Percentiles rank a stretch among this genome's conserved stretches.
These are phyloP conservation scores for Rousettus leschenaultii DNA, from an alignment of 2,113 vertebrate species.

Conservation along the genomic window DNA sequence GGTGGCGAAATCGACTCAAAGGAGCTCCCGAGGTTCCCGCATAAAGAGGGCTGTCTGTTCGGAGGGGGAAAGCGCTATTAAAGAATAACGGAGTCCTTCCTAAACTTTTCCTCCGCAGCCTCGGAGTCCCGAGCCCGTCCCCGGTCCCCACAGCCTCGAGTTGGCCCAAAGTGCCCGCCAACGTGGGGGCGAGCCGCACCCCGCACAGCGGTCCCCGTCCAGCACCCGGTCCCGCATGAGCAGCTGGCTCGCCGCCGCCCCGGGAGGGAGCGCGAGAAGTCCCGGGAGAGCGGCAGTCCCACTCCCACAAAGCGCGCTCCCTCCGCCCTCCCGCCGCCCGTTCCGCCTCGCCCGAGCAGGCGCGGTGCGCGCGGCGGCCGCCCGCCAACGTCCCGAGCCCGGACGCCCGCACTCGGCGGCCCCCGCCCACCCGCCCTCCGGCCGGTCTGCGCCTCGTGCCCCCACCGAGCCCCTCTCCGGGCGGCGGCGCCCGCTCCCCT, in stretches of 20 bases:
- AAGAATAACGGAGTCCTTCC: neutral
- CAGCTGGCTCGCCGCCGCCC: neutral
- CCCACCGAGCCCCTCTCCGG: neutral
- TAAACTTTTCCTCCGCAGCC: constrained; percentile 30
- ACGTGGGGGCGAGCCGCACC: neutral
- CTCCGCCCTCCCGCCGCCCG: neutral
- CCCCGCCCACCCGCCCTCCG: no score
- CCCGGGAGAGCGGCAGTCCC: constrained; percentile 39
- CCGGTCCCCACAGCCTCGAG: neutral
- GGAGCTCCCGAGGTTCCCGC: neutral
- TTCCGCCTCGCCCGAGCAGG: neutral
- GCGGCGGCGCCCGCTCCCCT: neutral
- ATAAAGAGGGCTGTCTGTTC: neutral
- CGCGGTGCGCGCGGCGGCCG: neutral
- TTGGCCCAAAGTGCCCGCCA: neutral
- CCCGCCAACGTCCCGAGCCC: neutral
- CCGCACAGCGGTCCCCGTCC: neutral
- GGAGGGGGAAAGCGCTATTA: neutral
- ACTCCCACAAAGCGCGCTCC: constrained; percentile 26
- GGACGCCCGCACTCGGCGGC: neutral
- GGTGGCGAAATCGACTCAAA: constrained; percentile 26
- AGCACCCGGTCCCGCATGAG: neutral
- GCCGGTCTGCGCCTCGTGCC: neutral
- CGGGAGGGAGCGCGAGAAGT: constrained; percentile 39
- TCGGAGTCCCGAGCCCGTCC: neutral